phyloP scores from a whole-genome alignment of 2,888 invertebrate genomes.

The Cephus spinipes region DNA sequence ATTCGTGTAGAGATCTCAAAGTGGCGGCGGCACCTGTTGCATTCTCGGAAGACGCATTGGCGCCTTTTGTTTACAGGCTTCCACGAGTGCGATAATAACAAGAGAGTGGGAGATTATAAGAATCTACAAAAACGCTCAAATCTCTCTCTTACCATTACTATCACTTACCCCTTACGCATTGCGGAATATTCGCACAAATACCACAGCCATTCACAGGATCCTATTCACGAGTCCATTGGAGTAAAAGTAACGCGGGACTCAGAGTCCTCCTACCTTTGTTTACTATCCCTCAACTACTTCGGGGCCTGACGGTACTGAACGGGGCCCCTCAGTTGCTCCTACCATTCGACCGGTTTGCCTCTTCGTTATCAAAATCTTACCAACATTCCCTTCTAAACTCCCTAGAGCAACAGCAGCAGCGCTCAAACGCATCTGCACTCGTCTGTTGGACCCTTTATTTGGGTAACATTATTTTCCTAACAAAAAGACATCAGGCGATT shows the following conservation, averaged over 20 bases:
- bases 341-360: neutral
- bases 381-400: neutral
- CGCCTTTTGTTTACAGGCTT: neutral
- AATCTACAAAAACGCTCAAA: neutral
- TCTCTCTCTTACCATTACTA: neutral
- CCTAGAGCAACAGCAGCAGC: neutral
- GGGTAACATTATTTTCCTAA: neutral
- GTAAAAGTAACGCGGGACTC: neutral
- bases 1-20: conserved; percentile 6
- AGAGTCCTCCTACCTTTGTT: neutral
- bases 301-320: neutral
- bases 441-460: neutral
- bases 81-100: neutral
- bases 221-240: neutral
- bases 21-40: conserved; percentile 18
- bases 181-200: neutral
- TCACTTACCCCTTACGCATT: neutral
- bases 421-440: neutral
- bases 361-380: neutral
- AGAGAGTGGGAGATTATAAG: neutral
- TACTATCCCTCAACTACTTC: neutral
- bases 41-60: conserved; percentile 19
- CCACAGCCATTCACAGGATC: neutral
- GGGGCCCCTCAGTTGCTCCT: neutral
- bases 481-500: neutral